Base-by-base conservation (phyloP, 1,140 invertebrate species). In the Protaetia brevitarsis region DNA sequence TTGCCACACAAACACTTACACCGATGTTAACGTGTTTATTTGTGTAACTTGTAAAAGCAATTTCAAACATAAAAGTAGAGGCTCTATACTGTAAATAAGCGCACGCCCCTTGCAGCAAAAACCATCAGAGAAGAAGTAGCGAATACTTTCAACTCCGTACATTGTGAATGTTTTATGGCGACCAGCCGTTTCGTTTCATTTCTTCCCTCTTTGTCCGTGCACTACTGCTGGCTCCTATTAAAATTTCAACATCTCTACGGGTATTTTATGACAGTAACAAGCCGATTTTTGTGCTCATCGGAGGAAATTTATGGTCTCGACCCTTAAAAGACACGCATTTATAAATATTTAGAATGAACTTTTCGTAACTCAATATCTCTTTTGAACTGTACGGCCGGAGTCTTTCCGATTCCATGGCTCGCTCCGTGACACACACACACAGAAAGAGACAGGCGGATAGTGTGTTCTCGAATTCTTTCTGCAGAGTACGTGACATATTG, bases 181-280 rank as follows among this genome's bases (percentile, higher is more conserved):
- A 51, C 41, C 41, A 51, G 21, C 41, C 41, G 41, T 51, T 51
- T 51, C 41, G 19, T 23, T 51, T 51, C 41, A n/a, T 16, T 51
- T 19, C 16, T 8, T 34, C 31, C 13, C 13, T 34, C 31, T 34
- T n/a, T 8, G 13, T 2, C 31, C 31, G 31, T 34, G 13, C 31
- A n/a, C 31, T n/a, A n/a, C 13, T 11, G 8, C 8, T 23, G 41
- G 19, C 19, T 16, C 41, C 41, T 51, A 51, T 51, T 51, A n/a
- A 51, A 51, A 51, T 51, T 51, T 51, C 41, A 51, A 51, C 41
- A 51, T 51, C 41, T 51, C 41, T 51, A 51, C 41, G 41, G 41
- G 41, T 51, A 51, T 51, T 51, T 51, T 51, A 51, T 51, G 41
- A 51, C 41, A 51, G 41, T 51, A 51, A 51, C 41, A 51, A 51